Evolutionary conservation across 2,113 vertebrate genomes (phyloP).

Genomic region (Chloebia gouldiae): DNA sequence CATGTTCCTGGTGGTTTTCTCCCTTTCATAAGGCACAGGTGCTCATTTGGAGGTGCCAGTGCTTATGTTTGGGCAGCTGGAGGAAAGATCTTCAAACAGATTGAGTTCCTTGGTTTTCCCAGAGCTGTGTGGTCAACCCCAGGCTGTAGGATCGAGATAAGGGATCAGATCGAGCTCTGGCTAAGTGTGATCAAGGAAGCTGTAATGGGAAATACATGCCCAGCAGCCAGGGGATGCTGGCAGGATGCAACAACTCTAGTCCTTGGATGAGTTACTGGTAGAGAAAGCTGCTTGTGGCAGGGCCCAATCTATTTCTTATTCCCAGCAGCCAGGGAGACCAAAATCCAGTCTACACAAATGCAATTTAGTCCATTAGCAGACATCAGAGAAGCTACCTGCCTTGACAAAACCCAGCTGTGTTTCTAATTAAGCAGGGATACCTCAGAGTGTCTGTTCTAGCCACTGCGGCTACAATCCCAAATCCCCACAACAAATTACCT

Average conservation of each 20-base stretch:
- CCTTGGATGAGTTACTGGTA: not conserved
- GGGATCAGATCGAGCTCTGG: not conserved
- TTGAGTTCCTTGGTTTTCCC: not conserved
- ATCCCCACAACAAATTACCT: conserved; percentile 54
- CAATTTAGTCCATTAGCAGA: conserved; percentile 9
- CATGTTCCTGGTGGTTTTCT: not conserved
- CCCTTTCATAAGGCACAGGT: not conserved
- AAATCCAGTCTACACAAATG: not conserved
- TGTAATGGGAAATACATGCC: not conserved
- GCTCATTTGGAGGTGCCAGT: not conserved
- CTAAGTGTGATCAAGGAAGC: not conserved
- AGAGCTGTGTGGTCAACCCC: not conserved
- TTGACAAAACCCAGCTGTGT: conserved; percentile 1
- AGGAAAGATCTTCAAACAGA: not conserved
- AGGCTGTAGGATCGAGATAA: not conserved
- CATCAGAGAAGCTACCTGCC: conserved; percentile 42
- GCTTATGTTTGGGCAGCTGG: not conserved
- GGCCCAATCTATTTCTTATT: not conserved
- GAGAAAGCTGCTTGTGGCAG: not conserved
- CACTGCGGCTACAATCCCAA: not conserved
- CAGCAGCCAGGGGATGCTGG: not conserved
- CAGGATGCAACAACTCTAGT: not conserved
- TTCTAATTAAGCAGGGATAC: not conserved
- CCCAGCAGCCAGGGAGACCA: not conserved
- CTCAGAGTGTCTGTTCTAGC: conserved; percentile 19